These are phyloP conservation scores for Xylocopa sonorina DNA, from an alignment of 1,140 invertebrate genomes.

Conservation along the genomic window DNA sequence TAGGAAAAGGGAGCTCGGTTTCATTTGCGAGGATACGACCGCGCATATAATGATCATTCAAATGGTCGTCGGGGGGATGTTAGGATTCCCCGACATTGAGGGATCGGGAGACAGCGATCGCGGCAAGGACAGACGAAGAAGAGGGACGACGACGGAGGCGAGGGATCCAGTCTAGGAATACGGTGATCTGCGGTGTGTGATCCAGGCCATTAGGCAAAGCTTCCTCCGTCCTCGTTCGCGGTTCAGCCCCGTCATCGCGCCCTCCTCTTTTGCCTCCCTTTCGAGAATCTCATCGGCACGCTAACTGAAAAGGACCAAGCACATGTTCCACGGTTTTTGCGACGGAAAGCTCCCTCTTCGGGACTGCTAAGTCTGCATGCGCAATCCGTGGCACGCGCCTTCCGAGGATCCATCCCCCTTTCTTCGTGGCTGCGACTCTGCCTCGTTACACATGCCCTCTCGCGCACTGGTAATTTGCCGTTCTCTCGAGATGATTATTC, in stretches of 20 bases:
- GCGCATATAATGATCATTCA: slow-evolving; percentile 82
- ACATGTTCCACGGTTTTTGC: slow-evolving; percentile 60
- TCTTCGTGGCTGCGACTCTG: not conserved
- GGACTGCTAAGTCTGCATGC: slow-evolving; percentile 60
- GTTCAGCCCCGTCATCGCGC: not conserved
- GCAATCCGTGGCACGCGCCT: slow-evolving; percentile 64
- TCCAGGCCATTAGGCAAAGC: slow-evolving; percentile 67
- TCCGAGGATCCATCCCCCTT: slow-evolving; percentile 43
- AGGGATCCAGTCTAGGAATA: slow-evolving; percentile 37
- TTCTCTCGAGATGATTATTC: not conserved
- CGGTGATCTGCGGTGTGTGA: slow-evolving; percentile 62
- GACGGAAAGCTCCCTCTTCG: not conserved
- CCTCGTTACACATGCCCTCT: not conserved
- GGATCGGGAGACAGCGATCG: slow-evolving; percentile 17
- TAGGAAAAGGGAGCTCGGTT: slow-evolving; percentile 45
- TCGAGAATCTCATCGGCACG: slow-evolving; percentile 28
- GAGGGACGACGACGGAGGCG: slow-evolving; percentile 11
- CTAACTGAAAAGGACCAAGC: slow-evolving; percentile 62
- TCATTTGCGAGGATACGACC: slow-evolving; percentile 74
- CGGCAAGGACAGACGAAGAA: not conserved
- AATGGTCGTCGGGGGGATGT: slow-evolving; percentile 72
- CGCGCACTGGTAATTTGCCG: not conserved
- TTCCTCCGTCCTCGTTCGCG: slow-evolving; percentile 30
- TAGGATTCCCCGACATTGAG: slow-evolving; percentile 52
- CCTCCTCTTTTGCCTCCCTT: not conserved